These are phyloP conservation scores for Orchestia grillus DNA, from an alignment of 1,140 invertebrate species.

Conservation along the genomic window DNA sequence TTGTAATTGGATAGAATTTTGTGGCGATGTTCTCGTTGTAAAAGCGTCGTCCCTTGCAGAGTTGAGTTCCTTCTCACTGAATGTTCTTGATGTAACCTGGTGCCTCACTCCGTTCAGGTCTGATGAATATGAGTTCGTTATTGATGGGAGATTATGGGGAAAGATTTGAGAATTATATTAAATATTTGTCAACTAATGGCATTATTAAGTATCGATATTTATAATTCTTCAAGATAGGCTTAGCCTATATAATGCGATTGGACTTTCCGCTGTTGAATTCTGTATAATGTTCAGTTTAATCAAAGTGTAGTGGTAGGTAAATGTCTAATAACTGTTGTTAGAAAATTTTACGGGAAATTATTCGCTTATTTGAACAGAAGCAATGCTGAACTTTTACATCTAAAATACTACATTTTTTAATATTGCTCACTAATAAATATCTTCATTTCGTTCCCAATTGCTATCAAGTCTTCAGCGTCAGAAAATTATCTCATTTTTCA, in stretches of 20 bases:
- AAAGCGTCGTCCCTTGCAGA: slow-evolving; percentile 53
- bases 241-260: neutral
- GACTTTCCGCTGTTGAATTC: neutral
- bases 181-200: neutral
- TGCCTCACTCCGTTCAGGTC: neutral
- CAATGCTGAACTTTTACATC: too few species aligned
- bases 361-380: too few species aligned
- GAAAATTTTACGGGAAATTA: too few species aligned
- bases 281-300: neutral
- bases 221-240: neutral
- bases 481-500: too few species aligned
- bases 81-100: neutral
- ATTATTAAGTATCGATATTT: neutral
- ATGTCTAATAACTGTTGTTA: too few species aligned
- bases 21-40: slow-evolving; percentile 48
- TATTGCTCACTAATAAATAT: too few species aligned
- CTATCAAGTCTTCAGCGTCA: too few species aligned
- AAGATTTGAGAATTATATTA: neutral
- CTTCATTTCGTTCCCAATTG: too few species aligned
- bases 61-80: neutral
- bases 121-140: neutral
- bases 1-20: slow-evolving; percentile 44
- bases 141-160: neutral
- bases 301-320: too few species aligned
- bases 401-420: too few species aligned